Base-by-base conservation (phyloP, 2,797 vertebrate genomes). In the Ctenosaura bakeri region DNA sequence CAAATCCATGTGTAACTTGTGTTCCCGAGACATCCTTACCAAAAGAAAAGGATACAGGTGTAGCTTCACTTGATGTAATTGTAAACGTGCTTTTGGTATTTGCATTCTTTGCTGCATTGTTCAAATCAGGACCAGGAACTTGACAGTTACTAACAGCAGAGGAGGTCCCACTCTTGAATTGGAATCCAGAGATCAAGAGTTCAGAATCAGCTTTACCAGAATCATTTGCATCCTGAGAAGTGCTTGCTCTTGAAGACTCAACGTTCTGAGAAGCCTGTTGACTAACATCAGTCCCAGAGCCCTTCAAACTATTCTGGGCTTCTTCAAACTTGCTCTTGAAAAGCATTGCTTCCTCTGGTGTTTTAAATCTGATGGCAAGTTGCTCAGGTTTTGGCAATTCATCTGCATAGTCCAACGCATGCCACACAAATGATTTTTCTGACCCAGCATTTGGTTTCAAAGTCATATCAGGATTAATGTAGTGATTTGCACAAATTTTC, bases 401-500 rank as follows among this genome's bases (percentile, higher is more conserved):
- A 64, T 99, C 99, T 32, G 99, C 98, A 96, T 99, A 99, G 93
- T 99, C 99, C 86, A 99, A 97, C 84, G 99, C 99, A 91, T 99
- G 98, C 99, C 99, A 99, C 0, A 99, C 99, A 97, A 99, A 99
- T 52, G 99, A 99, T 94, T 98, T 99, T 94, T 99, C 99, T 62
- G 99, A 99, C 24, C 97, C 97, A 83, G 99, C 97, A 95, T 99
- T 99, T 24, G 98, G 98, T 95, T 98, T 98, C 79, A 99, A 96
- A 38, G 98, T 97, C 98, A 99, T 99, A 91, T 99, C 98, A 50
- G 98, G 90, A 93, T 96, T 99, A 93, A 99, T 99, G 90, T 99
- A 99, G 96, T 99, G 99, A 96, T 99, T 99, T 93, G 99, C 99
- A 96, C 99, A 99, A 90, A 99, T 99, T 96, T 99, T 99, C 56